Base-by-base conservation (phyloP, 2,113 vertebrate genomes). In the Spilogale gracilis region DNA sequence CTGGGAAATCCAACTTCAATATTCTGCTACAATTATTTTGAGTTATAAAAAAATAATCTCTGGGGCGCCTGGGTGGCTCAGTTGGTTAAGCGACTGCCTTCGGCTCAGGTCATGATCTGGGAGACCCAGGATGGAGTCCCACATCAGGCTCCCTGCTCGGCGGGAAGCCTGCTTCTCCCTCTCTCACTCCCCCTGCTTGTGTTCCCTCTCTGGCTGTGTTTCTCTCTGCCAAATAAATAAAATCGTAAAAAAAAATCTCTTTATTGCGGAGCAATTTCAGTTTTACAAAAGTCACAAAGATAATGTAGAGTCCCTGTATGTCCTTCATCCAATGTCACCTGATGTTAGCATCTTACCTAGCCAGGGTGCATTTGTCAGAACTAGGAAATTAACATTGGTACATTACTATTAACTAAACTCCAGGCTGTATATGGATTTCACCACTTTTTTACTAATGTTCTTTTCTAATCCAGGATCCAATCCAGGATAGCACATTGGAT, bases 401-500 rank as follows among this genome's bases (percentile, higher is more conserved):
- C 18, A 48, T 73, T 74, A 94, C 73, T 95, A 79, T 73, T 92
- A 56, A 89, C 30, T 95, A 61, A 95, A 81, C 82, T 71, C 25
- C 20, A 94, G 87, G 32, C 73, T 85, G 50, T 48, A 54, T 58
- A 89, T 32, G 27, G 21, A 79, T 69, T 82, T 94, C 23, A 76
- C 74, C n/a, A 71, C 9, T 89, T 94, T 96, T 69, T 54, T 48
- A 79, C 48, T 63, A 82, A 89, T 63, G 52, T 71, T 96, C 38
- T 90, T 86, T 97, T 94, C 43, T 89, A 45, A 79, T 95, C 43
- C 50, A 97, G 67, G 96, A 97, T 92, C 74, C n/a, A 93, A 52
- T 92, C 86, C 87, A 97, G 92, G 52, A 60, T 27, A 87, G 56
- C 74, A 95, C 71, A 89, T 84, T 97, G 82, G 45, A 80, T 38